phyloP scores from a whole-genome alignment of 2,113 vertebrate species.

The Ploceus nigricollis region DNA sequence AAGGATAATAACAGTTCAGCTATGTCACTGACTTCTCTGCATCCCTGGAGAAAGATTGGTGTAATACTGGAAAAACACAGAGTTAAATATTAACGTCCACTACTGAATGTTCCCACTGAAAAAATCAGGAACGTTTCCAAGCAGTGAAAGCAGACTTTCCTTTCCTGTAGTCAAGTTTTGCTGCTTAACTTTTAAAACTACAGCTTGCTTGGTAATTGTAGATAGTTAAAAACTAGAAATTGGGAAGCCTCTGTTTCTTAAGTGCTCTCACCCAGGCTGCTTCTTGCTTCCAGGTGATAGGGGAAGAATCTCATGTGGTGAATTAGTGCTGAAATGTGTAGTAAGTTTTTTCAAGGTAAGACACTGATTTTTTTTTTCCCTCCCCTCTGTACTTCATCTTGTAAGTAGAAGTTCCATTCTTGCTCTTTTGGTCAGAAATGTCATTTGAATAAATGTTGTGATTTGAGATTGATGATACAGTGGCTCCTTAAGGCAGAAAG shows the following conservation, averaged over 20 bases:
- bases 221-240: not conserved
- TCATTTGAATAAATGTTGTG: not conserved
- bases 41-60: not conserved
- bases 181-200: not conserved
- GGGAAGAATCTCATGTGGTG: not conserved
- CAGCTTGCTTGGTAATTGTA: not conserved
- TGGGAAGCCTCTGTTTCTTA: not conserved
- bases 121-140: conserved; percentile 31
- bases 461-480: not conserved
- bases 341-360: not conserved
- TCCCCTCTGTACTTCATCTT: not conserved
- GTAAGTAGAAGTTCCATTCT: not conserved
- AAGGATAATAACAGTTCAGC: not conserved
- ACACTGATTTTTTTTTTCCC: not conserved
- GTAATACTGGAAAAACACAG: conserved; percentile 43
- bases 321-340: not conserved
- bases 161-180: not conserved
- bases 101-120: not conserved
- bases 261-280: not conserved
- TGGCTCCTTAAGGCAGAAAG: not conserved
- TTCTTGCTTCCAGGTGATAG: not conserved
- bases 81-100: conserved; percentile 46
- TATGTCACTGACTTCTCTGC: not conserved
- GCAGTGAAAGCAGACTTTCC: conserved; percentile 32
- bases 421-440: not conserved